Evolutionary conservation across 1,140 invertebrate genomes (phyloP), one percentile per base, ranked within the genome.

Genomic region (Stratiolaelaps scimitus): DNA sequence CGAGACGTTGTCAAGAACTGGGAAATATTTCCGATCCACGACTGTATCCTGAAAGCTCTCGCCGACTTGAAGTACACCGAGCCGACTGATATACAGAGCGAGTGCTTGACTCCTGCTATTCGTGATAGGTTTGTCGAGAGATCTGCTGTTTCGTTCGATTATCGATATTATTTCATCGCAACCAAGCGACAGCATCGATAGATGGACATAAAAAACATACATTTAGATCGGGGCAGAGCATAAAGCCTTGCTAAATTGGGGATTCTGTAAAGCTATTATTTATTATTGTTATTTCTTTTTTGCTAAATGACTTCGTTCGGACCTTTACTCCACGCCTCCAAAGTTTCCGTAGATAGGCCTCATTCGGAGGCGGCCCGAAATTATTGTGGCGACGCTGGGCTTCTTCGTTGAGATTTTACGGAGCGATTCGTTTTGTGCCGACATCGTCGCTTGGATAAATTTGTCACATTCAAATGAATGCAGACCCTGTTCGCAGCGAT

Each of bases 351-450:
- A 98, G 76, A 84, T 89, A 74, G 77, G 94, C 70, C 76, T 97
- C 34, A 77, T 98, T 4, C 81, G 76, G 0, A 83, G 82, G 70
- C 80, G 82, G 46, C 94, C 95, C 0, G 89, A 98, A 73, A 86
- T 98, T 69, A 84, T 98, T 19, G 88, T 98, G 53, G 93, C 89
- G 0, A 98, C 94, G 17, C 93, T 93, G 0, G 95, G 94, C 1
- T 78, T 94, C 56, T 79, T 98, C 19, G 98, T 93, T 93, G 90
- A 97, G 77, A 77, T 97, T 1, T 81, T 93, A 28, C 78, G 83
- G 68, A 81, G 85, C 72, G 87, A 67, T 19, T 66, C 69, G 17
- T 76, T 77, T 69, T n/a, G n/a, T n/a, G n/a, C n/a, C n/a, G n/a
- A n/a, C n/a, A n/a, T n/a, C n/a, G n/a, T n/a, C n/a, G n/a, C n/a